These are phyloP conservation scores for Drosophila insularis DNA, from an alignment of 1,140 invertebrate species.

Conservation along the genomic window DNA sequence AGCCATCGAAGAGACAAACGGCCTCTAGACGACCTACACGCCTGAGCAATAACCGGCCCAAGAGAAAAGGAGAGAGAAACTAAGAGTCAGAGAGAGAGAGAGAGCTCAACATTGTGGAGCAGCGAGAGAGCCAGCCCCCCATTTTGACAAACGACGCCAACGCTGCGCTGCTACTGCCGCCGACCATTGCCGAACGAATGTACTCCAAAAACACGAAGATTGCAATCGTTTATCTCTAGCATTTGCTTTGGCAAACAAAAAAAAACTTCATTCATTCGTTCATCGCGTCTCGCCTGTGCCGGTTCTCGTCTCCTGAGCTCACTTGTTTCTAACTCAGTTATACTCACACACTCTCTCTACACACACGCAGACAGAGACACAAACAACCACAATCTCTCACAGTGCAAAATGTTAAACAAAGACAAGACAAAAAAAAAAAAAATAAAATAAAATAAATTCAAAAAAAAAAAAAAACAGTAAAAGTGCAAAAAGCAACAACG, in stretches of 20 bases:
- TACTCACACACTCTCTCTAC: conserved; percentile 13
- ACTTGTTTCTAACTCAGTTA: conserved; percentile 21
- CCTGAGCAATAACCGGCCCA: conserved; percentile 52
- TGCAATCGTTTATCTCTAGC: conserved; percentile 22
- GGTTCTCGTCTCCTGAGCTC: conserved; percentile 53
- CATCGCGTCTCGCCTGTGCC: conserved; percentile 68
- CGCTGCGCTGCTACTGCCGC: conserved; percentile 16
- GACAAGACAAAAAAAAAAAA: conserved; percentile 44
- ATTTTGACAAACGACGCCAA: conserved; percentile 4
- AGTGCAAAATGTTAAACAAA: conserved; percentile 63
- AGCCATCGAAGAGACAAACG: conserved; percentile 44
- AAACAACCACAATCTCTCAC: conserved; percentile 11
- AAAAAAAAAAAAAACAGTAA: conserved; percentile 34
- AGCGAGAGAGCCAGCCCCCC: conserved; percentile 13
- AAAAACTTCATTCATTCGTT: conserved; percentile 75
- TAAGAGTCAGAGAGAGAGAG: conserved; percentile 16
- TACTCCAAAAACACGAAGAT: neutral
- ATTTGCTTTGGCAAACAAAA: conserved; percentile 33
- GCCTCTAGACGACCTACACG: conserved; percentile 82
- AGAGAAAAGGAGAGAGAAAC: conserved; percentile 21
- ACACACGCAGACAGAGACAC: conserved; percentile 8
- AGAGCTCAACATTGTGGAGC: conserved; percentile 4
- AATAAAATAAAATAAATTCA: conserved; percentile 31
- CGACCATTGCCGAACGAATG: neutral
- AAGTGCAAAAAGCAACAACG: conserved; percentile 10